A percentile compares a stretch with the other conserved stretches of the same genome.
These are phyloP conservation scores for Spisula subtruncata DNA, from an alignment of 2,888 invertebrate genomes.

Conservation along the genomic window DNA sequence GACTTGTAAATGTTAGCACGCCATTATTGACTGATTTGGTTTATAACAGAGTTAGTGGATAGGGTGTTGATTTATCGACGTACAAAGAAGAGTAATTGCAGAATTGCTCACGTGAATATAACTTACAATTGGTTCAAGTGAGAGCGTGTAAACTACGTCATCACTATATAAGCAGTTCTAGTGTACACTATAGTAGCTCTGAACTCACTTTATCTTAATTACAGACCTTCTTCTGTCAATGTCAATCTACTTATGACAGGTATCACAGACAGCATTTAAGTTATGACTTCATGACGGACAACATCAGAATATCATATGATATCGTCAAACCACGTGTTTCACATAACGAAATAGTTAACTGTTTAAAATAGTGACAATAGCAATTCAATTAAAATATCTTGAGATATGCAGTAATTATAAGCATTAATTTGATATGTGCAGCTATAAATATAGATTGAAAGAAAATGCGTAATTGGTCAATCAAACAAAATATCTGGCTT, in stretches of 20 bases:
- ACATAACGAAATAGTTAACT: no score
- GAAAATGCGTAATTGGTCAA: no score
- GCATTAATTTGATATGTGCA: no score
- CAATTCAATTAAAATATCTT: no score
- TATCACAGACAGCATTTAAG: neutral
- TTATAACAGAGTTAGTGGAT: no score
- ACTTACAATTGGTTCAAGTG: neutral
- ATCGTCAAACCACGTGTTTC: no score
- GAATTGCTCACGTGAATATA: neutral
- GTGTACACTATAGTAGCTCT: neutral
- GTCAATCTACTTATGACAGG: neutral
- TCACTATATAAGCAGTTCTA: neutral
- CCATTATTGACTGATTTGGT: neutral
- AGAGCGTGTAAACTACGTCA: neutral
- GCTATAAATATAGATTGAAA: no score
- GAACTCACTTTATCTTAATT: neutral
- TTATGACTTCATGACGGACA: no score
- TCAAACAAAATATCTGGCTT: no score
- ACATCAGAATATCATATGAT: no score
- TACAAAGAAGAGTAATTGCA: neutral
- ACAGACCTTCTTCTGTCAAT: neutral
- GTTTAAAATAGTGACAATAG: no score
- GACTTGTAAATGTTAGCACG: neutral
- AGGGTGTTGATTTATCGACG: neutral
- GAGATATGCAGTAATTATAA: no score